phyloP scores from a whole-genome alignment of 2,797 vertebrate genomes.

The Furcifer pardalis region DNA sequence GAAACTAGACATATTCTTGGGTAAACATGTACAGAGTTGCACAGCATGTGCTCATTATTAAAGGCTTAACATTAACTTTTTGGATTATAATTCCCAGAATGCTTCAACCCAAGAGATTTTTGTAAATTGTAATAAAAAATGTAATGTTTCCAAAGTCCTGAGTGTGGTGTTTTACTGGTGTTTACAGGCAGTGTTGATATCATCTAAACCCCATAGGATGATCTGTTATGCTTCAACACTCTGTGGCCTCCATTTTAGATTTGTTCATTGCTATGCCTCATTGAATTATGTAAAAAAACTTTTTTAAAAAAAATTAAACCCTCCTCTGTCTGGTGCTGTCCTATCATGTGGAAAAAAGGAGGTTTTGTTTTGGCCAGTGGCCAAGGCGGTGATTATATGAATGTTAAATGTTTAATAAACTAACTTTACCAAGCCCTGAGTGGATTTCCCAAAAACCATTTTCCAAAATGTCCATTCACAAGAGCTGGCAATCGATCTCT shows the following conservation, averaged over 20 bases:
- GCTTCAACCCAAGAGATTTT: too few species aligned
- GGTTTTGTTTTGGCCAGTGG: background rate
- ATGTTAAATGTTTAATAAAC: background rate
- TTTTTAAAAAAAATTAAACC: background rate
- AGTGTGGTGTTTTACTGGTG: background rate
- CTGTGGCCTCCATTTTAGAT: background rate
- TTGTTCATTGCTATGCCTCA: too few species aligned
- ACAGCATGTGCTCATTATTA: too few species aligned
- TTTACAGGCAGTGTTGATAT: background rate
- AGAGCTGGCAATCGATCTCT: too few species aligned
- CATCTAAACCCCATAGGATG: background rate
- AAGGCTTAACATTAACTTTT: too few species aligned
- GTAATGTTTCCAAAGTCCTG: background rate
- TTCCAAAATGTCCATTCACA: background rate
- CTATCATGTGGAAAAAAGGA: background rate
- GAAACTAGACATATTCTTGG: background rate
- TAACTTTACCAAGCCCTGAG: background rate
- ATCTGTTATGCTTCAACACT: background rate
- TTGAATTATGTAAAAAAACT: too few species aligned
- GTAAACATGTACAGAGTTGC: background rate
- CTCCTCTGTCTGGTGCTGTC: background rate
- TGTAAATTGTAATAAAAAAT: too few species aligned
- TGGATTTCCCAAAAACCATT: background rate
- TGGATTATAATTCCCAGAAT: too few species aligned
- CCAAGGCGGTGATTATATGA: too few species aligned